Evolutionary conservation across 1,140 invertebrate genomes (phyloP), one percentile per base, ranked within the genome.

Genomic region (Lepidostoma basale): DNA sequence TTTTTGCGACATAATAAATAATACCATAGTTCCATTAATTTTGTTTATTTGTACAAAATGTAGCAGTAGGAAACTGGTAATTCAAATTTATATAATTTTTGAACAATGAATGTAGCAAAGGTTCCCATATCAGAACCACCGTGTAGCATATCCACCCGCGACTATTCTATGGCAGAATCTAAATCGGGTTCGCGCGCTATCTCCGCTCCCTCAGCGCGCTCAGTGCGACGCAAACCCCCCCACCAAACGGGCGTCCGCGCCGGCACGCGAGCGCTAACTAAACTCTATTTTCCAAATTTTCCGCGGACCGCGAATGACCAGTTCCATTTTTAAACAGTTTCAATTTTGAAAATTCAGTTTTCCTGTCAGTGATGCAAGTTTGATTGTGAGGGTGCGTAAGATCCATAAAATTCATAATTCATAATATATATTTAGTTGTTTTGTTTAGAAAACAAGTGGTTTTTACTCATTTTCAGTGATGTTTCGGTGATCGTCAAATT

Each of bases 181-280:
- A 62, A 44, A 62, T 62, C 59, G 59, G 59, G 59, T 42, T 45
- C 59, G 59, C 54, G 30, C 54, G 54, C 18, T 59, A 59, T 59
- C 54, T 59, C 54, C 54, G n/a, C 54, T 59, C 39, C 59, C 39
- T 62, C 59, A 25, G 20, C 14, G 39, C 59, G 23, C 12, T 26
- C 39, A 45, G 39, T 44, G 39, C 39, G 40, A 25, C 39, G 39
- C 39, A 14, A 45, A 3, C 59, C 40, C 59, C 25, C 40, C 26
- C 23, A 39, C 16, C 36, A 12, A 25, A 9, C 59, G 40, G 59
- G 23, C 59, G 59, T 62, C 59, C 40, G 39, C 59, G 59, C 16
- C 30, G 30, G 54, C 54, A 12, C 8, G n/a, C 23, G 59, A 25
- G 22, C 40, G 39, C 40, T 22, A n/a, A 30, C 39, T 45, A 40